Evolutionary conservation across 2,888 invertebrate genomes (phyloP).

Genomic region (Ischnus inquisitorius): DNA sequence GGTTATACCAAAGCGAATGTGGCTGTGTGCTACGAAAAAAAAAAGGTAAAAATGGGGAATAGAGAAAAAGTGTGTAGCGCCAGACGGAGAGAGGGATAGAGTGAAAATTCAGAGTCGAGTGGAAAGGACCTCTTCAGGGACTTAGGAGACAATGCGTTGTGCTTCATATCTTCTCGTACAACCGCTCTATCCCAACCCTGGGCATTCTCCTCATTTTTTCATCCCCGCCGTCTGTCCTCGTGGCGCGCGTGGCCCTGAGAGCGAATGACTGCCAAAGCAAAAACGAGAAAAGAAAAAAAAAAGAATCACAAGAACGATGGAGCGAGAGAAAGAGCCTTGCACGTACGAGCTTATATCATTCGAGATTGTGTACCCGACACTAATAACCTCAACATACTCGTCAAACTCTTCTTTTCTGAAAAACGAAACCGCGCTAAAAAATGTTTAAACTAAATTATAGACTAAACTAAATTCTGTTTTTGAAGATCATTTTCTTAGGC

Average conservation of each 20-base stretch:
- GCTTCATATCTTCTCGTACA: slow-evolving; percentile 55
- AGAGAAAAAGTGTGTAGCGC: slow-evolving; percentile 41
- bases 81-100: slow-evolving; percentile 47
- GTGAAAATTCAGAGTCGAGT: slow-evolving; percentile 58
- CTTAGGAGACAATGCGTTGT: slow-evolving; percentile 67
- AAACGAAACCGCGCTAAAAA: background rate
- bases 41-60: slow-evolving; percentile 34
- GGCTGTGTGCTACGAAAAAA: slow-evolving; percentile 9
- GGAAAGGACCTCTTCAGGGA: slow-evolving; percentile 61
- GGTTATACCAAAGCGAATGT: slow-evolving; percentile 55
- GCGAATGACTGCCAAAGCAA: slow-evolving; percentile 23
- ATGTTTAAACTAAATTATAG: background rate
- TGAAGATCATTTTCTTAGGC: no score
- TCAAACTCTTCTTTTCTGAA: slow-evolving; percentile 7
- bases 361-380: slow-evolving; percentile 32
- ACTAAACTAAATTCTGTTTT: no score
- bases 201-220: slow-evolving; percentile 47
- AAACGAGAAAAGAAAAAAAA: slow-evolving; percentile 5
- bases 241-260: slow-evolving; percentile 3
- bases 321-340: slow-evolving; percentile 20
- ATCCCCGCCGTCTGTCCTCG: slow-evolving; percentile 20
- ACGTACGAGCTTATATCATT: slow-evolving; percentile 36
- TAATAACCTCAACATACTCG: slow-evolving; percentile 24
- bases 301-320: background rate
- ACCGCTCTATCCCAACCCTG: slow-evolving; percentile 22